These are phyloP conservation scores for Catostomus latipinnis DNA, from an alignment of 2,797 vertebrate species.

Conservation along the genomic window DNA sequence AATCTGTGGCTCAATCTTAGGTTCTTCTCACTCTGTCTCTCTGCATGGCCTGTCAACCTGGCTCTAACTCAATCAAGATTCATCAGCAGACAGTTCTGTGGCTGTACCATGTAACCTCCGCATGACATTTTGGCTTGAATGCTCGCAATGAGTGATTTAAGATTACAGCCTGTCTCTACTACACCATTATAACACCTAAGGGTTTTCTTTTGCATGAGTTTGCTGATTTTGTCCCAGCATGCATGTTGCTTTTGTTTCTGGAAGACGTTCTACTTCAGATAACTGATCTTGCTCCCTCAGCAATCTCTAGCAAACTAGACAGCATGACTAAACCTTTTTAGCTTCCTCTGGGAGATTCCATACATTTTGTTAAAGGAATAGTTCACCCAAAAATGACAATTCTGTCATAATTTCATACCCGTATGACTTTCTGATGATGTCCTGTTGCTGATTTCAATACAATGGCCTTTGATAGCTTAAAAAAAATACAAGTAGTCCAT, in stretches of 20 bases:
- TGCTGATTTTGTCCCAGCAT: conserved; percentile 36
- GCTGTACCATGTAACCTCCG: neutral
- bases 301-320: conserved; percentile 21
- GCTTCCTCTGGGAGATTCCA: conserved; percentile 21
- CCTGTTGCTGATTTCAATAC: too few relatives aligned
- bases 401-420: conserved; percentile 19
- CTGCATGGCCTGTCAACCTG: conserved; percentile 30
- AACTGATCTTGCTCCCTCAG: conserved; percentile 18
- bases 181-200: neutral
- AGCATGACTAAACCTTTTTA: conserved; percentile 53
- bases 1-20: conserved; percentile 33
- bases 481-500: too few relatives aligned
- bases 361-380: conserved; percentile 21
- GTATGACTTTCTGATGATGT: too few relatives aligned
- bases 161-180: conserved; percentile 11
- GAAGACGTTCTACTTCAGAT: conserved; percentile 22
- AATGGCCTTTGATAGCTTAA: too few relatives aligned
- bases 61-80: conserved; percentile 4
- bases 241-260: conserved; percentile 37
- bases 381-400: neutral
- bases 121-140: neutral
- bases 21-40: conserved; percentile 29
- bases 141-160: neutral
- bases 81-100: conserved; percentile 9
- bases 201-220: conserved; percentile 47